Evolutionary conservation across 2,797 vertebrate species (phyloP).

Genomic region (Ctenochaetus hawaiiensis): DNA sequence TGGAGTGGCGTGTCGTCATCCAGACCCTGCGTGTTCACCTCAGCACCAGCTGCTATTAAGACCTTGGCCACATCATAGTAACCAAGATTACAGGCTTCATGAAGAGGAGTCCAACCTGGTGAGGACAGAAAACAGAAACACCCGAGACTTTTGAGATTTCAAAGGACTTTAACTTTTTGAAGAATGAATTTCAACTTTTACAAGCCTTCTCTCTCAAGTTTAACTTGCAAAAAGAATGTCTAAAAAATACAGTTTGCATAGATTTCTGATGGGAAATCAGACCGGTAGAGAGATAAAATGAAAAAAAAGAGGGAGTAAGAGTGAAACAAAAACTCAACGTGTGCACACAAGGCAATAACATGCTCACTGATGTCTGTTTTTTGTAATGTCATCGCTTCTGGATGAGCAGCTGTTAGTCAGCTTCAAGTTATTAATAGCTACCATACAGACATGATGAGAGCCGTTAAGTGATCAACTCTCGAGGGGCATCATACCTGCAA

Average conservation of each 20-base stretch:
- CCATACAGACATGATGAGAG: conserved; percentile 27
- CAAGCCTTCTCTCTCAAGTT: background rate
- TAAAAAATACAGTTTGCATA: too few species aligned
- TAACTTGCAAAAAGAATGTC: too few species aligned
- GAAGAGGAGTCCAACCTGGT: conserved; percentile 97
- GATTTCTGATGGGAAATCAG: background rate
- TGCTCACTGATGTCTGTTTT: background rate
- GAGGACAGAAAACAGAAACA: conserved; percentile 10
- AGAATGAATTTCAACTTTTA: background rate
- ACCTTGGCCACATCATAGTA: conserved; percentile 98
- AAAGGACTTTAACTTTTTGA: background rate
- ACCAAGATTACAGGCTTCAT: conserved; percentile 98
- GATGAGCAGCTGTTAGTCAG: conserved; percentile 37
- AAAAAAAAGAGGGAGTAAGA: background rate
- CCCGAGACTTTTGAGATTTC: background rate
- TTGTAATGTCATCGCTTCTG: background rate
- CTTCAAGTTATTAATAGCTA: conserved; percentile 28
- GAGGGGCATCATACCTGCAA: conserved; percentile 89
- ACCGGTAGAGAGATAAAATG: background rate
- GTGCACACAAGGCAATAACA: conserved; percentile 1
- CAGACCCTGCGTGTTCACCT: conserved; percentile 98
- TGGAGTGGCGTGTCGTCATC: conserved; percentile 98
- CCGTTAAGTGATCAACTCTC: conserved; percentile 24
- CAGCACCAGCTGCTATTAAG: conserved; percentile 95
- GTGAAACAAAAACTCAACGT: background rate